Base-by-base conservation (phyloP, 2,113 vertebrate genomes). In the Podarcis muralis region DNA sequence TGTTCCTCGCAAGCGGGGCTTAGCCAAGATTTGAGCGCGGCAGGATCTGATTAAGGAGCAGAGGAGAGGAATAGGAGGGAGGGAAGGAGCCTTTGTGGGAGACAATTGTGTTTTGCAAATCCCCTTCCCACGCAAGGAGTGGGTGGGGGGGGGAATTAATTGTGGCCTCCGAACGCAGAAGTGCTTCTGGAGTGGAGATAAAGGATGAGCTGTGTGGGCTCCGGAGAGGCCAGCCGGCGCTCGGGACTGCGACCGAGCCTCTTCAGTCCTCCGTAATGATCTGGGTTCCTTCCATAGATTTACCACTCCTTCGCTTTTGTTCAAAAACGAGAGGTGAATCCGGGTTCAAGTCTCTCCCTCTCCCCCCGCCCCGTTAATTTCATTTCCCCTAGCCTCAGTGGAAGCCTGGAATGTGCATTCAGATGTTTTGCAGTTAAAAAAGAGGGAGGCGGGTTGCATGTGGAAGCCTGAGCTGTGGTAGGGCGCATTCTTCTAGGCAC, bases 151-250 rank as follows among this genome's bases (percentile, higher is more conserved):
- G 83, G 88, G 76, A 87, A 87, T 18, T 85, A 87, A 87, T 83
- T 88, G 90, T 0, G 3, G 75, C 48, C 1, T 48, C 16, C 0
- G 87, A 86, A 59, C 35, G 88, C 91, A 74, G 92, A 91, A 0
- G 40, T 88, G 25, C 69, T 0, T 1, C 66, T 90, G 25, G 88
- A 94, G 89, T 2, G 78, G 91, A 76, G 92, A 59, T 89, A 30
- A 91, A 92, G 86, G 1, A 72, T 84, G 69, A 91, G 37, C 92
- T 75, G 90, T 87, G 89, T 79, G 90, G 82, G 1, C 83, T 86
- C 83, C 80, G 5, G 87, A 84, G 88, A 81, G 4, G 0, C 16
- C 0, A 48, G 91, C 22, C 1, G 0, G 0, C 15, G 37, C 1
- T 0, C 22, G 1, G 13, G 0, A 1, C 48, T 53, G 7, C 53